Conservation (phyloP, 2,797 vertebrate genomes). For the Pseudomugil gertrudae region DNA sequence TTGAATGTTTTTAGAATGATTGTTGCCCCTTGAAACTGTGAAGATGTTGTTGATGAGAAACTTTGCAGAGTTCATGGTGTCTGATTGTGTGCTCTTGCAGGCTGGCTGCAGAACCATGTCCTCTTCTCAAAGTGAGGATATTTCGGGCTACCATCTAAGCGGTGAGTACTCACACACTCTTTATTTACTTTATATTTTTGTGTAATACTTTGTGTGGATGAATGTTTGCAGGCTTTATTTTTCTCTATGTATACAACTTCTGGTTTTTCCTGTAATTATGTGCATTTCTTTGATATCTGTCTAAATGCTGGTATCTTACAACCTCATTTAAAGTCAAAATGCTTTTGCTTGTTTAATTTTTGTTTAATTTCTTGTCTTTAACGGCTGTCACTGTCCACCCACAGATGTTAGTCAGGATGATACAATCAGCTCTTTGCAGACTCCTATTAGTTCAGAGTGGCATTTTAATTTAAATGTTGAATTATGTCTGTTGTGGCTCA, state of each 20-base stretch:
- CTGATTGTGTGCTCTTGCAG: conserved; percentile 46
- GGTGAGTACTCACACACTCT: conserved; percentile 72
- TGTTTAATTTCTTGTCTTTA: background rate
- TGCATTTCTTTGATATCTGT: no score
- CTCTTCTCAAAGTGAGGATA: conserved; percentile 78
- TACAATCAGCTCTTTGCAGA: conserved; percentile 1
- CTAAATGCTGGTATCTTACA: background rate
- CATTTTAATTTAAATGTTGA: conserved; percentile 16
- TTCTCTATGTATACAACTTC: no score
- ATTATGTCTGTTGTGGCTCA: no score
- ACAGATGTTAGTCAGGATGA: conserved; percentile 4
- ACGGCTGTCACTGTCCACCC: background rate
- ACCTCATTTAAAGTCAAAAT: background rate
- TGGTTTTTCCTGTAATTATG: no score
- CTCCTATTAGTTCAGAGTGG: conserved; percentile 13
- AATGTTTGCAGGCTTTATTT: background rate
- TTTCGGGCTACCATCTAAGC: conserved; percentile 84
- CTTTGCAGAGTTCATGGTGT: background rate
- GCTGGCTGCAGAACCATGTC: conserved; percentile 83
- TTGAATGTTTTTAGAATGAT: background rate
- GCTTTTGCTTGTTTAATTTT: background rate
- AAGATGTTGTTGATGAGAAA: conserved; percentile 9
- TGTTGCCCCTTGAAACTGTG: background rate
- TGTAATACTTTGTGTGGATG: conserved; percentile 2
- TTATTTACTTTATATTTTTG: conserved; percentile 1